Conservation (phyloP, 2,113 vertebrate genomes). For the Isichthys henryi region DNA sequence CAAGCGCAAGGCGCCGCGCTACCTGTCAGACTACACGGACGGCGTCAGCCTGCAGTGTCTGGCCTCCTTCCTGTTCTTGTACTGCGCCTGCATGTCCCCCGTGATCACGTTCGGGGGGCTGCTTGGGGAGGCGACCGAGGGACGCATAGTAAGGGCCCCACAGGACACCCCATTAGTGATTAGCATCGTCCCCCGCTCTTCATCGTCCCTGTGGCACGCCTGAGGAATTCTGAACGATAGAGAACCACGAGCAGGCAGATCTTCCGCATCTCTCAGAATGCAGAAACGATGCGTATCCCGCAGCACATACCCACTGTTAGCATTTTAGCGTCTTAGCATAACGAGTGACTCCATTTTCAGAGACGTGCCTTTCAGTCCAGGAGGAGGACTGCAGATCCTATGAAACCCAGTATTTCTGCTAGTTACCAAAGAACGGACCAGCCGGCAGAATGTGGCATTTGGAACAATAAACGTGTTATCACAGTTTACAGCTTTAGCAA, state of each 20-base stretch:
- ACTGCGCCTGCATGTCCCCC: conserved; percentile 99
- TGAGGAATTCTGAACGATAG: background rate
- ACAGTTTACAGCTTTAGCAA: background rate
- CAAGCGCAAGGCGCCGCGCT: conserved; percentile 92
- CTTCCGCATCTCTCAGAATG: background rate
- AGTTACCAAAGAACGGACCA: background rate
- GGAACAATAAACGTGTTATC: background rate
- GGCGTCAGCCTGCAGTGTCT: conserved; percentile 94
- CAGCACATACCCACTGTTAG: background rate
- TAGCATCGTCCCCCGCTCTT: background rate
- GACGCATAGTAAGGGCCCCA: conserved; percentile 81
- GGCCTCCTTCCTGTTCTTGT: conserved; percentile 98
- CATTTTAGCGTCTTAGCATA: background rate
- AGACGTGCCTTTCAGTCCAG: background rate
- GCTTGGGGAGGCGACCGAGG: conserved; percentile 94
- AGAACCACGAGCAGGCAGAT: background rate
- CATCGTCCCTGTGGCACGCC: background rate
- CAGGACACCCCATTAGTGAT: background rate
- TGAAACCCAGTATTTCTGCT: background rate
- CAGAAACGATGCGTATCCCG: background rate
- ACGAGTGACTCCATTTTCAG: background rate
- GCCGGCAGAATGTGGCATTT: background rate
- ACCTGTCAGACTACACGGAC: conserved; percentile 92
- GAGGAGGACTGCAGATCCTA: background rate
- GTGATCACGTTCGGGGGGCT: conserved; percentile 98